phyloP scores from a whole-genome alignment of 2,797 vertebrate species.

The Falco biarmicus region DNA sequence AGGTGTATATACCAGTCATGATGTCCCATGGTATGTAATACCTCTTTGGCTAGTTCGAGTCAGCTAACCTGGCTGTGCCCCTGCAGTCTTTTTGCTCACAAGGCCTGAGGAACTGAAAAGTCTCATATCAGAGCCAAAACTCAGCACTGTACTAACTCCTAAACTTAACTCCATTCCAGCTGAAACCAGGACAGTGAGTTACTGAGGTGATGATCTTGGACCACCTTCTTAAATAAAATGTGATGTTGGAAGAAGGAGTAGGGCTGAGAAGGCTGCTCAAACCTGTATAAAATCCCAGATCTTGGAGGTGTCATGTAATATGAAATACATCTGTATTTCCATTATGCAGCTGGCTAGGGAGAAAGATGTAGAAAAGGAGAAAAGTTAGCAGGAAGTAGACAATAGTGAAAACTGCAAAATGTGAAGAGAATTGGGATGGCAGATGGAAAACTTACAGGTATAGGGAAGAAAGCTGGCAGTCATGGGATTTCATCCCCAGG shows the following conservation, averaged over 20 bases:
- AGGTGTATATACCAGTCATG: too few species aligned
- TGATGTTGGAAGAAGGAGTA: background rate
- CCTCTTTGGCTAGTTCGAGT: too few species aligned
- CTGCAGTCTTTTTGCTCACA: too few species aligned
- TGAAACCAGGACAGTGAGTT: background rate
- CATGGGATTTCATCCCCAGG: background rate
- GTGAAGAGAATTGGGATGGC: background rate
- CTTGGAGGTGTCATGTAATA: background rate
- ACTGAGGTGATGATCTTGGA: background rate
- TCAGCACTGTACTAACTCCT: too few species aligned
- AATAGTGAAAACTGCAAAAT: background rate
- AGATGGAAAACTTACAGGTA: background rate
- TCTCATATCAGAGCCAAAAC: too few species aligned
- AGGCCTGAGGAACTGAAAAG: too few species aligned
- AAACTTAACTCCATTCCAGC: too few species aligned
- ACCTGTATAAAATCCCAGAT: background rate
- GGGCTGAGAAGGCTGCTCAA: background rate
- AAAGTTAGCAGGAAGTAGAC: background rate
- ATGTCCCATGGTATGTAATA: too few species aligned
- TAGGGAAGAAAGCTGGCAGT: background rate
- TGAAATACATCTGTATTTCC: background rate
- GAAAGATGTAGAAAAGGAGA: background rate
- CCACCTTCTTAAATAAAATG: background rate
- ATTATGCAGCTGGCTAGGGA: background rate
- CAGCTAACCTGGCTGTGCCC: too few species aligned